A percentile compares a stretch with the other conserved stretches of the same genome.
Evolutionary conservation across 2,888 invertebrate genomes (phyloP).

Genomic region (Cerceris rybyensis): DNA sequence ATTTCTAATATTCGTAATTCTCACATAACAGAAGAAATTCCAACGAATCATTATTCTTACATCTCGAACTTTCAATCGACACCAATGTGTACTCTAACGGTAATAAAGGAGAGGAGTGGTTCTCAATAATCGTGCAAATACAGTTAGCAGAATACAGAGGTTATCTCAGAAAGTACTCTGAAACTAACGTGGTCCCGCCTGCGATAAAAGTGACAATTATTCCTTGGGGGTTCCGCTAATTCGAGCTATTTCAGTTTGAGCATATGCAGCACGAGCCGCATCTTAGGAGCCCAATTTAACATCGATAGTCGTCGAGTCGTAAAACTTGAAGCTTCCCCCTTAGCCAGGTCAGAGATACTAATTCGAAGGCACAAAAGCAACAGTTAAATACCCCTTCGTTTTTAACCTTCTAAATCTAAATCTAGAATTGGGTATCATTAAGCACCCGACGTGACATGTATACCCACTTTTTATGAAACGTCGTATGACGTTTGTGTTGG

Average conservation of each 20-base stretch:
- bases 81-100: conserved; percentile 34
- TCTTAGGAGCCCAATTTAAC: conserved; percentile 33
- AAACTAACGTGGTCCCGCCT: conserved; percentile 10
- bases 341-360: conserved; percentile 27
- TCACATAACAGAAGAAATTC: conserved; percentile 23
- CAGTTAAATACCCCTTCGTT: neutral
- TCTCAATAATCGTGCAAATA: conserved; percentile 22
- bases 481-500: too few relatives aligned
- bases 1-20: too few relatives aligned
- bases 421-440: too few relatives aligned
- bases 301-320: conserved; percentile 31
- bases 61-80: conserved; percentile 4
- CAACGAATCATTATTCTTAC: neutral
- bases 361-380: conserved; percentile 33
- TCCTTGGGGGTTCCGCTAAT: conserved; percentile 37
- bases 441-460: too few relatives aligned
- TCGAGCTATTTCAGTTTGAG: conserved; percentile 40
- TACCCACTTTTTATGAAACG: neutral
- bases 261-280: conserved; percentile 10
- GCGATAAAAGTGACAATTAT: conserved; percentile 49
- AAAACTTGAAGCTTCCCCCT: conserved; percentile 25
- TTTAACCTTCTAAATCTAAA: too few relatives aligned
- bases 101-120: conserved; percentile 14
- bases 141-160: conserved; percentile 20
- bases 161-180: conserved; percentile 34